Conservation (phyloP, 2,113 vertebrate species). For the Prunella himalayana region DNA sequence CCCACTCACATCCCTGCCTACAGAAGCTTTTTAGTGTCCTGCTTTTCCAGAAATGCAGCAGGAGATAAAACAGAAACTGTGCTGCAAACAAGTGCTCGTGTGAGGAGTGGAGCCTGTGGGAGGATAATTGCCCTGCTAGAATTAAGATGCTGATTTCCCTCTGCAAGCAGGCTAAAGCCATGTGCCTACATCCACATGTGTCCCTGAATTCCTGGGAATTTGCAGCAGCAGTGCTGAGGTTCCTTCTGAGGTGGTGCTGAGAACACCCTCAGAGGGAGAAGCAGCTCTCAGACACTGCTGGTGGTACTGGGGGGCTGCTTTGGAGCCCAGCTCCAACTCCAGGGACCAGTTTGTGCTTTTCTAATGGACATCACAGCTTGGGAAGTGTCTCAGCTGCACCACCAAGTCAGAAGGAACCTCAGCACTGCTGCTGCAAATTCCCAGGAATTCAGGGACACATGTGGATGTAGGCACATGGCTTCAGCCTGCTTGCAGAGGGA, state of each 20-base stretch:
- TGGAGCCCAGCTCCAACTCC: background rate
- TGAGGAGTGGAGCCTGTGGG: background rate
- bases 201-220: background rate
- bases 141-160: background rate
- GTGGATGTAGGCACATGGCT: background rate
- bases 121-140: background rate
- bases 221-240: background rate
- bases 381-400: background rate
- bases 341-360: background rate
- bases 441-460: background rate
- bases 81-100: background rate
- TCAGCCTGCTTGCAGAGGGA: background rate
- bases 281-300: background rate
- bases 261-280: background rate
- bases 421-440: background rate
- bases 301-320: background rate
- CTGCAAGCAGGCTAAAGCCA: background rate
- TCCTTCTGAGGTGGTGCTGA: background rate
- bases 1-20: conserved; percentile 4
- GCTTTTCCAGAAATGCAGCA: background rate
- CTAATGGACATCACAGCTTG: background rate
- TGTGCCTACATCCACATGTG: background rate
- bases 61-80: background rate
- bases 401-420: background rate
- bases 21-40: background rate